These are phyloP conservation scores for Gopherus evgoodei DNA, from an alignment of 2,113 vertebrate genomes.

Conservation along the genomic window DNA sequence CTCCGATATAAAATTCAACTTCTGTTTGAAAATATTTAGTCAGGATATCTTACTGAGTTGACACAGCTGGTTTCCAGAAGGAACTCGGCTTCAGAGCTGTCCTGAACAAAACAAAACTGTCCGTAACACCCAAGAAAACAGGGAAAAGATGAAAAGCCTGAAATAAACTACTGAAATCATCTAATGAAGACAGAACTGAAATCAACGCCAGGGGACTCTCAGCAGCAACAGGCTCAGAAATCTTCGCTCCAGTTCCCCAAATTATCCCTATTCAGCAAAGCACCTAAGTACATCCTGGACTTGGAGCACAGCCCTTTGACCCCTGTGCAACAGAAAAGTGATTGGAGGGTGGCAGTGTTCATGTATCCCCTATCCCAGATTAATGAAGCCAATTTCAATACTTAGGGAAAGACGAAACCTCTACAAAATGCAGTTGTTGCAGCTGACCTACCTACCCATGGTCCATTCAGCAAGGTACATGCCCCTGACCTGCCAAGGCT, in stretches of 20 bases:
- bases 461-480: background rate
- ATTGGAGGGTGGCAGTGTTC: background rate
- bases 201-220: background rate
- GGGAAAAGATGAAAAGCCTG: background rate
- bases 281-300: rapidly evolving
- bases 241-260: background rate
- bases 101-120: slow-evolving; percentile 6
- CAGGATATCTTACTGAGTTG: slow-evolving; percentile 51
- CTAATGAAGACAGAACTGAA: background rate
- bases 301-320: background rate
- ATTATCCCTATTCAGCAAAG: background rate
- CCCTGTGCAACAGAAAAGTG: background rate
- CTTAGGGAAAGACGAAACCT: background rate
- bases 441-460: background rate
- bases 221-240: background rate
- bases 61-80: slow-evolving; percentile 70
- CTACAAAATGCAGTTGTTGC: background rate
- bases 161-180: background rate
- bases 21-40: slow-evolving; percentile 61
- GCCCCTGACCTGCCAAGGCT: no score
- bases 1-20: slow-evolving; percentile 8
- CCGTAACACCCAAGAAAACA: background rate
- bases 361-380: background rate
- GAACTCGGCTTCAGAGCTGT: slow-evolving; percentile 15
- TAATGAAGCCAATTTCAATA: background rate